Base-by-base conservation (phyloP, 2,888 invertebrate genomes). In the Alcis repandata region DNA sequence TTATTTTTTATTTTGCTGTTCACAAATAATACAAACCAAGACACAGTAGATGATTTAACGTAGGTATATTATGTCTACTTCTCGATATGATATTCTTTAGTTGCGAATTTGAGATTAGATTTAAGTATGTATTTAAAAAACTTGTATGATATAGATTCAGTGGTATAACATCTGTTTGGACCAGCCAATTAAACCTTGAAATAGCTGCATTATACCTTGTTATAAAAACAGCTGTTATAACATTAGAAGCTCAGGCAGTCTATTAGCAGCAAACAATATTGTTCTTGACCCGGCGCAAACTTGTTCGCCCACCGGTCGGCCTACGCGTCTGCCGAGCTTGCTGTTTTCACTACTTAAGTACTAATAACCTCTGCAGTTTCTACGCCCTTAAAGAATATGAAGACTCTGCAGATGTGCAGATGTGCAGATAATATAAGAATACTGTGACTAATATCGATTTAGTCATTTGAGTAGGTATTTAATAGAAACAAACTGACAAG, bases 241-340 rank as follows among this genome's bases (percentile, higher is more conserved):
- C 13, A 17, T 27, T 36, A 8, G 11, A 40, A 22, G 20, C 1
- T 7, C 36, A 13, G 22, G n/a, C 49, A 13, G 27, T 13, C 38
- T 9, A 43, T 58, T 68, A 67, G 33, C 48, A 36, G 48, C 57
- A 64, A 51, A 46, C 41, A 59, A 54, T 60, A 62, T 61, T 67
- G 73, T 69, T 67, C 72, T 74, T 75, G 76, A 75, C 74, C 76
- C 43, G 63, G 38, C 32, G 59, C 61, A 63, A 61, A 62, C 71
- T 64, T 59, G 71, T 70, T 69, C 74, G 70, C 73, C 73, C 67
- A 74, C 73, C 43, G 46, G 10, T 20, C 65, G 8, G 43, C 72
- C 72, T 62, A 72, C 72, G 70, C 69, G 11, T 63, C 57, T 45
- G 33, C 45, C 59, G 41, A 52, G 59, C 48, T 64, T 38, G 63